Base-by-base conservation (phyloP, 2,113 vertebrate species). In the Manacus vitellinus region DNA sequence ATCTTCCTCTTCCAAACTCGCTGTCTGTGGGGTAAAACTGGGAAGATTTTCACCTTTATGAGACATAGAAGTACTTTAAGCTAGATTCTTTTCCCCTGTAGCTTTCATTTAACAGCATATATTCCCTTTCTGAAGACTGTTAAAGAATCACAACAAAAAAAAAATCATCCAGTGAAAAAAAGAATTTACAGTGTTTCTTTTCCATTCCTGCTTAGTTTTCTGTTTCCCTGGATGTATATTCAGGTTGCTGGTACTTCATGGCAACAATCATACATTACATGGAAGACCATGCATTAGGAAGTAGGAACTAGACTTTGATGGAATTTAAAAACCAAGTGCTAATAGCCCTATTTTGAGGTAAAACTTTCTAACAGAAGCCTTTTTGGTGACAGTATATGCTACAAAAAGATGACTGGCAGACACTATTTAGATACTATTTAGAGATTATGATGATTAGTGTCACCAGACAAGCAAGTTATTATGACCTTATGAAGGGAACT, bases 301-400 rank as follows among this genome's bases (percentile, higher is more conserved):
- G 3, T 23, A 19, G 70, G 39, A 75, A 65, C 23, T 16, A 74
- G 54, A 49, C 37, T 90, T 83, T 6, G 31, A 73, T 4, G 4
- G 33, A 71, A 25, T 91, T 94, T 63, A 74, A 94, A 76, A 76
- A 23, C 12, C 44, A 92, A 31, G 27, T 51, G 37, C 39, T 93
- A 94, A 92, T 61, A 91, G n/a, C 23, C 47, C 82, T 83, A 54
- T 95, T 90, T 91, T 93, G 66, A 97, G 84, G 85, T 87, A 92
- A 97, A 96, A 51, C 37, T 41, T 97, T 92, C 61, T 80, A 78
- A 37, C 52, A 41, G 37, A 89, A 77, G 46, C 39, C 39, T 95
- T 82, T 93, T 35, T 94, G 55, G 25, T 92, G 90, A 95, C 75
- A 95, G 41, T 41, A 63, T 88, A 66, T 66, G 46, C 44, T 89